Percentiles rank a stretch among this genome's conserved stretches.
phyloP scores from a whole-genome alignment of 2,113 vertebrate genomes.

The Cathartes aura region DNA sequence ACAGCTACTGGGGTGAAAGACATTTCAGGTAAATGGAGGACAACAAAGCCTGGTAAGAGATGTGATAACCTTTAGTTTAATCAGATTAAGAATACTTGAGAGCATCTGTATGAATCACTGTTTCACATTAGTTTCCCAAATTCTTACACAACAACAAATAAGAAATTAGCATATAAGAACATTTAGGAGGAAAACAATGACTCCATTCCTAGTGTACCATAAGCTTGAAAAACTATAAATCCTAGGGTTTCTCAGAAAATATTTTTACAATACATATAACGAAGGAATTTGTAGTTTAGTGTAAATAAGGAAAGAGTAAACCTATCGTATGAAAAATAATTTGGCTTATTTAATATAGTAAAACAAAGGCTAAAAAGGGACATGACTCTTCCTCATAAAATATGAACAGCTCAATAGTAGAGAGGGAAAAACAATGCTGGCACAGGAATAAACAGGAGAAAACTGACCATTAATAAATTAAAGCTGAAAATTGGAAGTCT shows the following conservation, averaged over 20 bases:
- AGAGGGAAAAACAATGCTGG: slow-evolving; percentile 18
- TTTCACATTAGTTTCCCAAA: background rate
- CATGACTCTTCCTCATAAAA: background rate
- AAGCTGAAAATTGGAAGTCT: background rate
- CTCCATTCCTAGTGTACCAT: background rate
- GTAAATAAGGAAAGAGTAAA: background rate
- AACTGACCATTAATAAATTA: slow-evolving; percentile 4
- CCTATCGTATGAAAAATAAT: background rate
- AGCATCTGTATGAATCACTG: background rate
- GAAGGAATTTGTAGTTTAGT: background rate
- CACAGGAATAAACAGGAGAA: slow-evolving; percentile 9
- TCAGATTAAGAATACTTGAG: background rate
- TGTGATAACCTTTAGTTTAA: background rate
- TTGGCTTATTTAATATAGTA: background rate
- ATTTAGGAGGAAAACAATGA: background rate
- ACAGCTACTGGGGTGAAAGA: background rate
- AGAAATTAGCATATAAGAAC: background rate
- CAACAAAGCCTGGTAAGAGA: background rate
- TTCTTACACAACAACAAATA: background rate
- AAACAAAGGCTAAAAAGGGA: background rate
- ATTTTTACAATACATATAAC: background rate
- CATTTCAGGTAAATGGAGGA: background rate
- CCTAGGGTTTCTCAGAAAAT: background rate
- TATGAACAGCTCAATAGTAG: background rate
- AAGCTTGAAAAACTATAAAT: background rate